Conservation (phyloP, 2,113 vertebrate genomes). For the Vimba vimba region DNA sequence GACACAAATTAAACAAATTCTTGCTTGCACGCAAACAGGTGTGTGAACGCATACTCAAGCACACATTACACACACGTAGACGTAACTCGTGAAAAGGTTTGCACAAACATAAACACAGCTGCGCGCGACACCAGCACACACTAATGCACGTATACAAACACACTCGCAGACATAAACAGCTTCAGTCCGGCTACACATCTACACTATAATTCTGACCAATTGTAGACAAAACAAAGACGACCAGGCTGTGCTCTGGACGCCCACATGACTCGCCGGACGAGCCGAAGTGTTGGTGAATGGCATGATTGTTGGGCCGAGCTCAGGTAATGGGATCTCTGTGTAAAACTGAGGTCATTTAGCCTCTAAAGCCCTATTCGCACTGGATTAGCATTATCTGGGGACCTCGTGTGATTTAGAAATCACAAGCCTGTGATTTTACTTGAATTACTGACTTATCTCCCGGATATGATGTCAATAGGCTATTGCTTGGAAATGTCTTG, state of each 20-base stretch:
- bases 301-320: no score
- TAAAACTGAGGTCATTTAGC: background rate
- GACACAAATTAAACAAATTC: conserved; percentile 13
- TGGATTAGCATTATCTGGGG: no score
- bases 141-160: background rate
- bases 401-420: no score
- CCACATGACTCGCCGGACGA: background rate
- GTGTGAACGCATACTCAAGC: background rate
- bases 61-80: background rate
- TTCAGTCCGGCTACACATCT: background rate
- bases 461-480: no score
- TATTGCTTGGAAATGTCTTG: no score
- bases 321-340: background rate
- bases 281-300: background rate
- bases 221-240: background rate
- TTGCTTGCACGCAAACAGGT: background rate
- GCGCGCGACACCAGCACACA: background rate
- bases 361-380: no score
- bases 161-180: background rate
- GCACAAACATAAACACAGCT: conserved; percentile 24
- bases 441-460: no score
- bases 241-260: background rate
- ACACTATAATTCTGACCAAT: background rate
- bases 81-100: background rate
- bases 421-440: no score